A percentile compares a stretch with the other conserved stretches of the same genome.
These are phyloP conservation scores for Steinernema khuongi DNA, from an alignment of 1,140 invertebrate species.

Conservation along the genomic window DNA sequence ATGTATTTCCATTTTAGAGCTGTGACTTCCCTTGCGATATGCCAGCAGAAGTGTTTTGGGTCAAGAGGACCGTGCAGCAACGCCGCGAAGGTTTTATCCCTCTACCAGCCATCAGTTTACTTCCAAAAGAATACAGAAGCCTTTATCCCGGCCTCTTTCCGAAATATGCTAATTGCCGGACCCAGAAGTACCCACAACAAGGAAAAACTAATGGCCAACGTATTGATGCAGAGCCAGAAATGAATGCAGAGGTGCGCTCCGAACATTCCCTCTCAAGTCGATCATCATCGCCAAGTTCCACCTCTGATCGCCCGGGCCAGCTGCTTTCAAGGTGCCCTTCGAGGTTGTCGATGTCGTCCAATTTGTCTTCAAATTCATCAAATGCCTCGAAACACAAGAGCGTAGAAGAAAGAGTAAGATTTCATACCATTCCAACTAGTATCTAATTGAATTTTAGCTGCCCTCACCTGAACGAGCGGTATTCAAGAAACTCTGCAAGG, in stretches of 20 bases:
- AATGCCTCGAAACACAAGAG: too few species aligned
- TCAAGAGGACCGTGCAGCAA: constrained; percentile 35
- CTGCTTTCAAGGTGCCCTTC: not conserved
- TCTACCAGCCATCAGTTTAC: constrained; percentile 43
- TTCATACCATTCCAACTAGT: too few species aligned
- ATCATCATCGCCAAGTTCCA: not conserved
- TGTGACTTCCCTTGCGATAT: constrained; percentile 45
- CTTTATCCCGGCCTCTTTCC: constrained; percentile 44
- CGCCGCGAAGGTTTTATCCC: constrained; percentile 34
- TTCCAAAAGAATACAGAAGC: constrained; percentile 31
- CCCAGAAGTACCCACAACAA: not conserved
- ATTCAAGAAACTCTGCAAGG: not conserved
- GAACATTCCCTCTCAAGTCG: too few species aligned
- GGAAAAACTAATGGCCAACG: not conserved
- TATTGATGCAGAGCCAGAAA: not conserved
- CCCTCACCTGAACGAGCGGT: not conserved
- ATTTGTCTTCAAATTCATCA: not conserved
- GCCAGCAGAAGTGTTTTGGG: constrained; percentile 47
- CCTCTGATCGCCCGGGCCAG: not conserved
- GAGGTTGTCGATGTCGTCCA: not conserved
- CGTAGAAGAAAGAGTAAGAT: too few species aligned
- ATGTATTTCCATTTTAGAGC: constrained; percentile 18
- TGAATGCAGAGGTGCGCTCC: not conserved
- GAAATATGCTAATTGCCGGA: not conserved
- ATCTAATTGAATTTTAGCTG: not conserved